These are phyloP conservation scores for Agriopis marginaria DNA, from an alignment of 2,888 invertebrate genomes.

Conservation along the genomic window DNA sequence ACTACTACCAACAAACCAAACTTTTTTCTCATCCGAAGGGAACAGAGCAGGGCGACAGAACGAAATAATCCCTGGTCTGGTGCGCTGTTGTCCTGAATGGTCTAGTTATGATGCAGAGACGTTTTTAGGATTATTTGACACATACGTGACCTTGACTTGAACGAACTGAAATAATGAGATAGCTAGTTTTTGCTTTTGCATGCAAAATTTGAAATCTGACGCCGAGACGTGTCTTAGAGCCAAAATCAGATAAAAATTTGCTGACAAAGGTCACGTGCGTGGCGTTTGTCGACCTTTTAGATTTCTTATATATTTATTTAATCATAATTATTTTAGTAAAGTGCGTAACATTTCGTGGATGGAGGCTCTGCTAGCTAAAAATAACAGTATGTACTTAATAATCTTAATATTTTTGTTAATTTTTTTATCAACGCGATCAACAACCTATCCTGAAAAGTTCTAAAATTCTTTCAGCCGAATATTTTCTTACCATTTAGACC, in stretches of 20 bases:
- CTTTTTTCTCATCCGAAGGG: no score
- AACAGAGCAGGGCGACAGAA: no score
- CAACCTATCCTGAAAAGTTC: no score
- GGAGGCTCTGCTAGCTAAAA: background rate
- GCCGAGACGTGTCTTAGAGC: constrained; percentile 1
- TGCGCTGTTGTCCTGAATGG: no score
- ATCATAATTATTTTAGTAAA: background rate
- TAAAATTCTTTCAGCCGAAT: background rate
- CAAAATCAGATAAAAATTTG: constrained; percentile 7
- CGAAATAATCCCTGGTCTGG: no score
- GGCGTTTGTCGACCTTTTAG: background rate
- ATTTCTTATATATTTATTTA: background rate
- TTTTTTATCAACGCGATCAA: background rate
- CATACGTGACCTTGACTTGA: no score
- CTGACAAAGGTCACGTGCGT: constrained; percentile 1
- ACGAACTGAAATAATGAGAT: background rate
- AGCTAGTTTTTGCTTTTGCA: background rate
- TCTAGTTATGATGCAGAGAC: no score
- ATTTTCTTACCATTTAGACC: background rate
- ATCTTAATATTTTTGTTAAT: background rate
- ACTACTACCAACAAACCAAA: no score
- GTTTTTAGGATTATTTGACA: no score
- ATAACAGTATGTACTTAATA: background rate
- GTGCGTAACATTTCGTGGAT: background rate
- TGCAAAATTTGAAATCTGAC: background rate